Evolutionary conservation across 2,113 vertebrate species (phyloP), one percentile per base, ranked within the genome.

Genomic region (Haemorhous mexicanus): DNA sequence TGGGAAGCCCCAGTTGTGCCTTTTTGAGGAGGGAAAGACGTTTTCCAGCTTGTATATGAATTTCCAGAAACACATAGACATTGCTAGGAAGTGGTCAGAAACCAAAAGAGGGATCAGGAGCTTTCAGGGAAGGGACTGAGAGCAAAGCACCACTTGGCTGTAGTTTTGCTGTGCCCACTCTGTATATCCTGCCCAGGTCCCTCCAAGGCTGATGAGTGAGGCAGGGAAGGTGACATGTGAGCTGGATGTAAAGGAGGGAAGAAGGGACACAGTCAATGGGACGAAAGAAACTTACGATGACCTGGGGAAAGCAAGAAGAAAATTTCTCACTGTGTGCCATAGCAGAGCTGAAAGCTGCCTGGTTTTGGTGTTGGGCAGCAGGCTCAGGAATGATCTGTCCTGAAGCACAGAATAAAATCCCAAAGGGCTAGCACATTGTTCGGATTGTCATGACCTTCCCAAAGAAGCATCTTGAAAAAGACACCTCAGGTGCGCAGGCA

Each of bases 1-100:
- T 0, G 1, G 17, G 35, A 64, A 72, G 44, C 16, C 77, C 28
- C 10, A 16, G 0, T 0, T 21, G 33, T 15, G 37, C 56, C 15
- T 3, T 37, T 89, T 39, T 28, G n/a, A 30, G 35, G 53, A 76
- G 33, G 39, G 7, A 83, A 53, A 26, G 44, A 50, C 12, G 4
- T 83, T 76, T 79, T 89, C 30, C 33, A 72, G 33, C 49, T 84
- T 1, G 1, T 63, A 4, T 28, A 22, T 79, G 59, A 30, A 53
- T 79, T 56, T 55, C 62, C 39, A 75, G 67, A 55, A 89, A 46
- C 11, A 50, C 18, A 3, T 18, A 39, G 10, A 4, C 0, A 0
- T 53, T 64, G 24, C 62, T 90, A 53, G 43, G 58, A 76, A 41
- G 28, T 4, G 4, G 26, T 53, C 39, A 68, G 53, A 50, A 88